Conservation (phyloP, 2,797 vertebrate species). For the Sebastes iracundus region DNA sequence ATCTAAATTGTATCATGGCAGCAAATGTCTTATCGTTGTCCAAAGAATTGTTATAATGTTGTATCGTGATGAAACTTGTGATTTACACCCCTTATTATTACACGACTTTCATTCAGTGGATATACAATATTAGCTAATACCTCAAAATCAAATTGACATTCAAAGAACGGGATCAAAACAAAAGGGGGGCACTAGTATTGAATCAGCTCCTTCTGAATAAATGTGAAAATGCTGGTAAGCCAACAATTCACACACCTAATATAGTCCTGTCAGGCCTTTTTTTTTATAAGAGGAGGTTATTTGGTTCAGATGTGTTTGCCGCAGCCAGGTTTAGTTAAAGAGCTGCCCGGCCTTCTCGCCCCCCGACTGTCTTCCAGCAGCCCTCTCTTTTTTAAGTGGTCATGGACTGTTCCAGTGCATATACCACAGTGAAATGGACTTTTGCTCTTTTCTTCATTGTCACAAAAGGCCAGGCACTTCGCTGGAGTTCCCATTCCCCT, state of each 20-base stretch:
- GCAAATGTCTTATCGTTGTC: no score
- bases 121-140: not conserved
- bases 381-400: slow-evolving; percentile 71
- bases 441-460: slow-evolving; percentile 83
- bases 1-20: no score
- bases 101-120: not conserved
- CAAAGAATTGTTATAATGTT: no score
- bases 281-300: slow-evolving; percentile 51
- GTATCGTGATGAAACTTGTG: no score
- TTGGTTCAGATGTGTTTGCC: slow-evolving; percentile 62
- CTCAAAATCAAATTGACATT: not conserved
- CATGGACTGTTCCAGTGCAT: slow-evolving; percentile 74
- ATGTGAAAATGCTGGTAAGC: slow-evolving; percentile 22
- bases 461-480: slow-evolving; percentile 84
- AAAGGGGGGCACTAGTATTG: not conserved
- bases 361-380: slow-evolving; percentile 59
- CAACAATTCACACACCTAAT: slow-evolving; percentile 38
- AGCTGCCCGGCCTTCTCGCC: slow-evolving; percentile 50
- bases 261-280: slow-evolving; percentile 15
- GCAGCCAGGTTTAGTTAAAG: slow-evolving; percentile 71
- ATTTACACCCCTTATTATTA: not conserved
- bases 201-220: slow-evolving; percentile 3
- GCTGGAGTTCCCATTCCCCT: slow-evolving; percentile 81
- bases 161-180: slow-evolving; percentile 2
- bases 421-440: slow-evolving; percentile 74